Evolutionary conservation across 2,888 invertebrate species (phyloP).

Genomic region (Drosophila heteroneura): DNA sequence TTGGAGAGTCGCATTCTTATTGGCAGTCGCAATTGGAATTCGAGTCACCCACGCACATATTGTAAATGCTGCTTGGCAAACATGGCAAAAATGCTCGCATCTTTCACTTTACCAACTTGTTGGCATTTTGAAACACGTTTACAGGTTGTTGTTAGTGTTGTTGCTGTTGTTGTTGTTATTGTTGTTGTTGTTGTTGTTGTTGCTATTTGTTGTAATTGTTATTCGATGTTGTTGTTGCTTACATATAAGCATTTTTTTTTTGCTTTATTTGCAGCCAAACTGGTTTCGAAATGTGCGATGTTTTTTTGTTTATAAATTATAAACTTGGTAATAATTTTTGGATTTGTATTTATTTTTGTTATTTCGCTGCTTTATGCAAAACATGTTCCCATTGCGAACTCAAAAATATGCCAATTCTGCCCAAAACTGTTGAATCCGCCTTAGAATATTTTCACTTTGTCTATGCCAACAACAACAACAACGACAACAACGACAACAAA

Average conservation of each 20-base stretch:
- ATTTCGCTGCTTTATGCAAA: slow-evolving; percentile 3
- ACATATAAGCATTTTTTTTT: slow-evolving; percentile 25
- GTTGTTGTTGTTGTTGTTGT: slow-evolving; percentile 17
- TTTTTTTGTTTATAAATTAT: slow-evolving; percentile 7
- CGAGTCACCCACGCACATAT: slow-evolving; percentile 45
- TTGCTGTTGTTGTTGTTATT: slow-evolving; percentile 16
- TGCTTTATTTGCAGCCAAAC: slow-evolving; percentile 33
- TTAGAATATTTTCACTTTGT: background rate
- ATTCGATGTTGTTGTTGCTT: slow-evolving; percentile 2
- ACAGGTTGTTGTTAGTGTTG: slow-evolving; percentile 25
- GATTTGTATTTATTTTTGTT: background rate
- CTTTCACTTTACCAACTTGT: slow-evolving; percentile 49
- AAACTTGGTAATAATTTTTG: slow-evolving; percentile 24
- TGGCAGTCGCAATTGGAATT: slow-evolving; percentile 28
- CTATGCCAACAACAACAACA: background rate
- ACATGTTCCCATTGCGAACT: slow-evolving; percentile 27
- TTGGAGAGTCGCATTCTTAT: slow-evolving; percentile 15
- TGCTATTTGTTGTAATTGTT: slow-evolving; percentile 9
- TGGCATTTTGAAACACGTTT: slow-evolving; percentile 64
- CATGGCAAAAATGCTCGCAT: slow-evolving; percentile 27
- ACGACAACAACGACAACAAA: background rate
- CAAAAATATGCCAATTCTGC: background rate
- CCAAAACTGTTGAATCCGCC: background rate
- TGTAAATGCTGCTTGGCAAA: slow-evolving; percentile 18
- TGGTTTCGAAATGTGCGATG: slow-evolving; percentile 47